phyloP scores from a whole-genome alignment of 2,888 invertebrate species.

The Adineta ricciae region DNA sequence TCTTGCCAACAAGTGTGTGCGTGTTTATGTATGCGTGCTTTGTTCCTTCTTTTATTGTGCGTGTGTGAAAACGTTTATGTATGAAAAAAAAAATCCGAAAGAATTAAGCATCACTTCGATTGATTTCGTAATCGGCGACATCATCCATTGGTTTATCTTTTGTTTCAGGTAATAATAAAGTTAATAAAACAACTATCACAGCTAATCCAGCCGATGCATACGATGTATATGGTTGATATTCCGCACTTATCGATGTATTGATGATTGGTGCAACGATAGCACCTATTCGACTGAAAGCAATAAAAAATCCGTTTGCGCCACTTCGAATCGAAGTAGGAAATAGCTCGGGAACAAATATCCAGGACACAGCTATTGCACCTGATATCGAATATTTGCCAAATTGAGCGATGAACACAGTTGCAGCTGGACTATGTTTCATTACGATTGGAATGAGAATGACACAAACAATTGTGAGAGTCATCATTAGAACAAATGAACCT shows the following conservation, averaged over 20 bases:
- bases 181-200: background rate
- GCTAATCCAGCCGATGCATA: background rate
- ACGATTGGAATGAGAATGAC: background rate
- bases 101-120: no score
- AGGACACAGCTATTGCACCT: background rate
- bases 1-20: background rate
- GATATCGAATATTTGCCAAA: background rate
- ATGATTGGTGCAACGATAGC: background rate
- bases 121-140: background rate
- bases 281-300: background rate
- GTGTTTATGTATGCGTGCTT: background rate
- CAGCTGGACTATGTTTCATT: background rate
- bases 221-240: background rate
- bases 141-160: background rate
- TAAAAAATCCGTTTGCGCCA: background rate
- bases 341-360: background rate
- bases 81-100: background rate
- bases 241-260: background rate
- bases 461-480: background rate
- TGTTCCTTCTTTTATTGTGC: background rate
- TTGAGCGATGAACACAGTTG: background rate
- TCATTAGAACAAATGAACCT: background rate
- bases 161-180: background rate
- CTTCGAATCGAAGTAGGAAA: background rate
- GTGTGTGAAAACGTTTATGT: background rate